These are phyloP conservation scores for Amiota mariae DNA, from an alignment of 2,888 invertebrate species.

Conservation along the genomic window DNA sequence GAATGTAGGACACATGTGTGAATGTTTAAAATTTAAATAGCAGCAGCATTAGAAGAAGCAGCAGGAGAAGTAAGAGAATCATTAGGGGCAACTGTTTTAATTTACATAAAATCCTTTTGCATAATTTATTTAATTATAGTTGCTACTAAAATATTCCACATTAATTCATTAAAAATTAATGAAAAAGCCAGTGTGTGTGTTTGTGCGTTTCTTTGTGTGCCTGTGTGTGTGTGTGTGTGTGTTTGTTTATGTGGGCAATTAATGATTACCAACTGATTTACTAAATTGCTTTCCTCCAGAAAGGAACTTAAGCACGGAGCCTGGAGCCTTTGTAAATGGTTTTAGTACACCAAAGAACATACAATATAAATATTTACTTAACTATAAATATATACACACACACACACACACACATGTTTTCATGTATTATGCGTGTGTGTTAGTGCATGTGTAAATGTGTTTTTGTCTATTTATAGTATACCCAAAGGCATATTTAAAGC, in stretches of 20 bases:
- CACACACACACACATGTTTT: neutral
- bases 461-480: neutral
- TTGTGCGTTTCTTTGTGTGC: neutral
- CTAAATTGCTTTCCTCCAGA: too few relatives aligned
- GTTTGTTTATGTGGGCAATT: slow-evolving; percentile 15
- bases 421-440: neutral
- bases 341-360: too few relatives aligned
- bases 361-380: too few relatives aligned
- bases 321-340: too few relatives aligned
- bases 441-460: neutral
- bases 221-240: slow-evolving; percentile 26
- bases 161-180: slow-evolving; percentile 23
- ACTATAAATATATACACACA: neutral
- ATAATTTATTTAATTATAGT: slow-evolving; percentile 3
- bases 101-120: slow-evolving; percentile 14
- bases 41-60: neutral
- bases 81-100: neutral
- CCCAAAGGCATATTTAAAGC: too few relatives aligned
- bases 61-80: neutral
- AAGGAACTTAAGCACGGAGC: too few relatives aligned
- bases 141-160: neutral
- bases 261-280: neutral
- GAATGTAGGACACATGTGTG: too few relatives aligned
- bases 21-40: neutral
- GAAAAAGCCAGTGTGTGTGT: neutral